phyloP scores from a whole-genome alignment of 2,888 invertebrate genomes.

The Litoditis marina region DNA sequence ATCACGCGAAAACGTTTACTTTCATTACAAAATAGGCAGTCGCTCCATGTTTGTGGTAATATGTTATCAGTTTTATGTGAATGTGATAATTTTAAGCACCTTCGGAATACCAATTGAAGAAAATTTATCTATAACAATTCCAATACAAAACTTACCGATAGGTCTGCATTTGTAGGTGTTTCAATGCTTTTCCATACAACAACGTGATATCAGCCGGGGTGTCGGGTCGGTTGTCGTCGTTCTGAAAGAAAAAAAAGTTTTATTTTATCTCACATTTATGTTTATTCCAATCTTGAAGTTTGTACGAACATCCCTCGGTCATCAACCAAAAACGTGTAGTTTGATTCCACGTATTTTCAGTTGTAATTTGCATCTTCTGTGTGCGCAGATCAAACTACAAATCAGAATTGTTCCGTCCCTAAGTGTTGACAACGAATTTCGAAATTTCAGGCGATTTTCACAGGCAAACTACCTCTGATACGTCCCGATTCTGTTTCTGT shows the following conservation, averaged over 20 bases:
- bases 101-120: neutral
- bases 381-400: neutral
- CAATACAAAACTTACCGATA: slow-evolving; percentile 19
- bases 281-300: too few relatives aligned
- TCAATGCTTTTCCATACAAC: slow-evolving; percentile 33
- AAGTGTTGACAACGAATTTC: neutral
- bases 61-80: neutral
- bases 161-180: slow-evolving; percentile 37
- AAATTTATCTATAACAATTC: neutral
- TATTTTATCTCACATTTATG: neutral
- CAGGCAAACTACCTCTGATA: too few relatives aligned
- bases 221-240: slow-evolving; percentile 4
- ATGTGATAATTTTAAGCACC: neutral
- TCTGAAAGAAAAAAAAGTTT: neutral
- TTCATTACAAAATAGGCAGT: too few relatives aligned
- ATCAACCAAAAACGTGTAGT: too few relatives aligned
- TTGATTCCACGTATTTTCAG: too few relatives aligned
- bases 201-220: slow-evolving; percentile 18
- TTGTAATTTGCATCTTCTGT: too few relatives aligned
- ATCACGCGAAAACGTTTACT: too few relatives aligned
- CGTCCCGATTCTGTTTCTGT: too few relatives aligned
- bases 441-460: too few relatives aligned
- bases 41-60: too few relatives aligned
- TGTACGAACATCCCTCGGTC: too few relatives aligned
- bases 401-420: neutral